These are phyloP conservation scores for Dorcus parallelipipedus DNA, from an alignment of 2,888 invertebrate genomes.

Conservation along the genomic window DNA sequence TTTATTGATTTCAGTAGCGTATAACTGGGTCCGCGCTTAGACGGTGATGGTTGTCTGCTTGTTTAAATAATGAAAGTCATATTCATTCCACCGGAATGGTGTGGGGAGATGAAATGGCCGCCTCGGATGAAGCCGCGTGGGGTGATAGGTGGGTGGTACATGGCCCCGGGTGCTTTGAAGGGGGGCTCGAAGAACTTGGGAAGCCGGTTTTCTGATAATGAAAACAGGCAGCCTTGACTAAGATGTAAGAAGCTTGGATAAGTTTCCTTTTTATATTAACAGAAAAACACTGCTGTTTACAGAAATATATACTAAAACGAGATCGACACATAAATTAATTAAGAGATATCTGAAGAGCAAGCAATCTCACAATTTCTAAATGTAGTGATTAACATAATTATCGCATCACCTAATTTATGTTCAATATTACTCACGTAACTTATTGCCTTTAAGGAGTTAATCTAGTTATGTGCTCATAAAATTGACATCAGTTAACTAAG, in stretches of 20 bases:
- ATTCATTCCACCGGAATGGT: constrained; percentile 33
- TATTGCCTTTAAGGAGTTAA: too few species aligned
- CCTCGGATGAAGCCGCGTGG: constrained; percentile 34
- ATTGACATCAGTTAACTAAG: too few species aligned
- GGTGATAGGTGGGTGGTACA: constrained; percentile 30
- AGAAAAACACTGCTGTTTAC: too few species aligned
- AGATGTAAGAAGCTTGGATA: constrained; percentile 21
- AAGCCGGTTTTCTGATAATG: constrained; percentile 31
- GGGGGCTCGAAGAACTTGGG: constrained; percentile 27
- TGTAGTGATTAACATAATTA: too few species aligned
- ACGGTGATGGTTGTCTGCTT: constrained; percentile 32
- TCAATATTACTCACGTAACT: too few species aligned
- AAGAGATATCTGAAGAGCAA: too few species aligned
- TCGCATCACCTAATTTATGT: too few species aligned
- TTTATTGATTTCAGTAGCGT: constrained; percentile 71
- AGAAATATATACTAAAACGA: too few species aligned
- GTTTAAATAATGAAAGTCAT: constrained; percentile 24
- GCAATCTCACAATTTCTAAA: too few species aligned
- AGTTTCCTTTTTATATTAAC: background rate
- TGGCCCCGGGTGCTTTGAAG: constrained; percentile 20
- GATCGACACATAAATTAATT: too few species aligned
- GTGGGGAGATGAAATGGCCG: constrained; percentile 42
- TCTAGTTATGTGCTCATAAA: too few species aligned
- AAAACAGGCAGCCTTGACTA: constrained; percentile 18
- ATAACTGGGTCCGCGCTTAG: constrained; percentile 56